Percentiles rank a stretch among this genome's conserved stretches.
phyloP scores from a whole-genome alignment of 2,113 vertebrate genomes.

The Ceratotherium simum region DNA sequence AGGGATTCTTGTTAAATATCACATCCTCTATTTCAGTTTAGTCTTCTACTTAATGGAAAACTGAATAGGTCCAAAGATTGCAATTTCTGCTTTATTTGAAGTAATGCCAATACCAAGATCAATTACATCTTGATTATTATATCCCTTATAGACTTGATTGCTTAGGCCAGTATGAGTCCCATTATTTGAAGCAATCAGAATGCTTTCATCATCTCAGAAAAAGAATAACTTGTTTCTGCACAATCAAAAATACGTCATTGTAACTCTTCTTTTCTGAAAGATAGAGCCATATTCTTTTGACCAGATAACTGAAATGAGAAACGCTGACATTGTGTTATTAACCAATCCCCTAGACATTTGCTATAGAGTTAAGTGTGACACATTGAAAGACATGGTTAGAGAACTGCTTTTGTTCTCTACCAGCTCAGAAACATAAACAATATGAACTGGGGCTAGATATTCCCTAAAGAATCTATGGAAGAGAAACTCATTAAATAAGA shows the following conservation, averaged over 20 bases:
- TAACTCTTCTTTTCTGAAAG: conserved; percentile 57
- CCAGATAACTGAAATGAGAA: conserved; percentile 68
- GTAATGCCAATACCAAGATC: conserved; percentile 68
- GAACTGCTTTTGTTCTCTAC: neutral
- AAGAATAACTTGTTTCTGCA: conserved; percentile 57
- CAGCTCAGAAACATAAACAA: conserved; percentile 29
- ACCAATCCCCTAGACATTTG: neutral
- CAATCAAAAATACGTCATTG: conserved; percentile 69
- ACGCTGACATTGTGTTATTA: conserved; percentile 52
- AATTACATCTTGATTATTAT: conserved; percentile 77
- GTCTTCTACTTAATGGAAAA: conserved; percentile 69
- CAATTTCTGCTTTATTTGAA: conserved; percentile 72
- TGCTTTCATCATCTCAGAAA: conserved; percentile 64
- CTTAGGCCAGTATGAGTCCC: conserved; percentile 9
- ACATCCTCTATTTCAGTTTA: conserved; percentile 65
- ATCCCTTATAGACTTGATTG: conserved; percentile 71
- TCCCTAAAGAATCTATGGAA: neutral
- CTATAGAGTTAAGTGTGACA: conserved; percentile 45
- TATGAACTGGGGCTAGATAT: neutral
- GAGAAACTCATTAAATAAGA: conserved; percentile 7
- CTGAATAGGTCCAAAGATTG: conserved; percentile 50
- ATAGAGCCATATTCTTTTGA: conserved; percentile 59
- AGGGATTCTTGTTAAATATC: conserved; percentile 61
- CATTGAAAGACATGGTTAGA: conserved; percentile 12
- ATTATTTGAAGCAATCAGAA: conserved; percentile 76